Evolutionary conservation across 2,113 vertebrate species (phyloP).

Genomic region (Lophochroa leadbeateri): DNA sequence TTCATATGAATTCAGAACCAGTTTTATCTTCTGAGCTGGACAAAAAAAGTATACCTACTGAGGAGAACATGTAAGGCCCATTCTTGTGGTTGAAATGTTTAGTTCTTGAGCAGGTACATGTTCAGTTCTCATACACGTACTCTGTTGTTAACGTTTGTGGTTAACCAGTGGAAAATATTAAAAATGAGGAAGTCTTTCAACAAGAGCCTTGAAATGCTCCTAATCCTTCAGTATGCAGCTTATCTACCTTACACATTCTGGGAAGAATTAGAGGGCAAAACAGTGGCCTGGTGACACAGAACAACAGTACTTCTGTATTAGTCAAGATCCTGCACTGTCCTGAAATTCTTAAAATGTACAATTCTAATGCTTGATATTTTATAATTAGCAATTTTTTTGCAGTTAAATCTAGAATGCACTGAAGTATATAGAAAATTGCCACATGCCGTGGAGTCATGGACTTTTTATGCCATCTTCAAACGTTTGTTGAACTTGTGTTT

Average conservation of each 20-base stretch:
- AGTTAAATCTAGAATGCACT: not conserved
- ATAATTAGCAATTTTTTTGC: not conserved
- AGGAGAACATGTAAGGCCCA: not conserved
- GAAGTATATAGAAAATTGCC: not conserved
- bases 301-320: not conserved
- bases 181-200: not conserved
- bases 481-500: fast-evolving
- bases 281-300: not conserved
- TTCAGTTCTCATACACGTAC: not conserved
- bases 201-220: not conserved
- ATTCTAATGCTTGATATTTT: not conserved
- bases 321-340: not conserved
- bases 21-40: not conserved
- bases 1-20: not conserved
- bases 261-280: not conserved
- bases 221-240: not conserved
- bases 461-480: not conserved
- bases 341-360: not conserved
- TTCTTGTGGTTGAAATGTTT: not conserved
- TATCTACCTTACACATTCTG: not conserved
- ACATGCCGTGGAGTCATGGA: not conserved
- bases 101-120: not conserved
- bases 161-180: slow-evolving; percentile 43
- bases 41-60: not conserved
- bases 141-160: not conserved